These are phyloP conservation scores for Lycopodina hypogea DNA, from an alignment of 37 sponge, comb jelly and placozoan species.

Conservation along the genomic window DNA sequence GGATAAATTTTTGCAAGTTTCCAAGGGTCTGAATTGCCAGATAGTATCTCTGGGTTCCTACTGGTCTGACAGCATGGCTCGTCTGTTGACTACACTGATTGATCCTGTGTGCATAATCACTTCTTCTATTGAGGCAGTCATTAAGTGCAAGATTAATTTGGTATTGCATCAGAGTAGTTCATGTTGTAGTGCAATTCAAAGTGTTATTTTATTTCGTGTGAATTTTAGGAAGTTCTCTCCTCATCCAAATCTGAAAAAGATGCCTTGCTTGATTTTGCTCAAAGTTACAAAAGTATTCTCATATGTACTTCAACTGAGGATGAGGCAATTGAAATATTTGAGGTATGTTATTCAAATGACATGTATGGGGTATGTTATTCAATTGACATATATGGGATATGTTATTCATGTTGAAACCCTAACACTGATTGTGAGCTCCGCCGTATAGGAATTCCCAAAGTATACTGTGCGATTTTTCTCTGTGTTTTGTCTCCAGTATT, in stretches of 20 bases:
- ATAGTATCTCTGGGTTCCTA: slow-evolving; percentile 1
- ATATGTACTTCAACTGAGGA: slow-evolving; percentile 12
- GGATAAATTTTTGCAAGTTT: background rate
- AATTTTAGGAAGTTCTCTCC: background rate
- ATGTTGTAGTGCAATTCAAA: background rate
- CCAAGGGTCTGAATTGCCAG: background rate
- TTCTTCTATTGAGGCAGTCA: slow-evolving; percentile 33
- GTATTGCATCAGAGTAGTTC: too few relatives aligned
- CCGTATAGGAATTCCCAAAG: too few relatives aligned
- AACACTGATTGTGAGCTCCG: too few relatives aligned
- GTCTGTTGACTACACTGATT: background rate
- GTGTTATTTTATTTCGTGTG: background rate
- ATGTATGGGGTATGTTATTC: background rate
- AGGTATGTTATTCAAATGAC: background rate
- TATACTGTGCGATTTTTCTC: too few relatives aligned
- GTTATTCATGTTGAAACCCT: too few relatives aligned
- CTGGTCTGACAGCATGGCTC: background rate
- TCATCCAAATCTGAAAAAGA: background rate
- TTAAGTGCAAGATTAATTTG: slow-evolving; percentile 4
- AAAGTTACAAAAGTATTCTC: background rate
- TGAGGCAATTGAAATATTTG: background rate
- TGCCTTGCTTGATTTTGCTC: background rate
- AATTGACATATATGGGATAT: too few relatives aligned
- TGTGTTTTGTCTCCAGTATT: too few relatives aligned
- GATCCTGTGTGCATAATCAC: slow-evolving; percentile 21